phyloP scores from a whole-genome alignment of 2,797 vertebrate genomes.

The Zenarchopterus dispar region DNA sequence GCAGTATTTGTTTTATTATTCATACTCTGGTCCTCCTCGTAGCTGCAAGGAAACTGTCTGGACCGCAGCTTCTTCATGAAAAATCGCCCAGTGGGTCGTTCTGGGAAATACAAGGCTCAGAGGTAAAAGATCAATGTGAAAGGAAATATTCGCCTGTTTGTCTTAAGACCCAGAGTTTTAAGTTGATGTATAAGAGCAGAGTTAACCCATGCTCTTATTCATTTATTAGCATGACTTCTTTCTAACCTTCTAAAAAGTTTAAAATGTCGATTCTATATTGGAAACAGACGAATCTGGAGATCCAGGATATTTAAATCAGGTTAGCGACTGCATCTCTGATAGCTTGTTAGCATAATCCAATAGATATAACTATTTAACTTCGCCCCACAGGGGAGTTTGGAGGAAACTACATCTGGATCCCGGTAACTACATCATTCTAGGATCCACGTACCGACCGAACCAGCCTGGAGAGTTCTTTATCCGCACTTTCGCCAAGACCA shows the following conservation, averaged over 20 bases:
- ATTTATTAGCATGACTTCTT: too few relatives aligned
- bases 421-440: slow-evolving; percentile 78
- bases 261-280: too few relatives aligned
- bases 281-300: too few relatives aligned
- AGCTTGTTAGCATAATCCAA: not conserved
- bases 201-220: too few relatives aligned
- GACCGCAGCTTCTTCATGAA: slow-evolving; percentile 74
- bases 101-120: slow-evolving; percentile 76
- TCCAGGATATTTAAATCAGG: not conserved
- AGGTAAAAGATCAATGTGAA: slow-evolving; percentile 55
- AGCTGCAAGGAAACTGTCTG: slow-evolving; percentile 73
- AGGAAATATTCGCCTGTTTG: not conserved
- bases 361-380: not conserved
- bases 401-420: slow-evolving; percentile 79
- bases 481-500: slow-evolving; percentile 82
- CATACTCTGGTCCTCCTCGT: slow-evolving; percentile 7
- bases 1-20: not conserved
- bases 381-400: slow-evolving; percentile 72
- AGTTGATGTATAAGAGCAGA: not conserved
- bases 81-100: slow-evolving; percentile 74
- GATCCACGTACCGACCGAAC: slow-evolving; percentile 80
- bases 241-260: too few relatives aligned
- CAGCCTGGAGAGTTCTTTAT: slow-evolving; percentile 80
- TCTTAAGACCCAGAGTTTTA: not conserved
- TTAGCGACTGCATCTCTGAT: not conserved